Percentiles rank a stretch among this genome's conserved stretches.
These are phyloP conservation scores for Caenorhabditis tropicalis DNA, from an alignment of 1,140 invertebrate genomes.

Conservation along the genomic window DNA sequence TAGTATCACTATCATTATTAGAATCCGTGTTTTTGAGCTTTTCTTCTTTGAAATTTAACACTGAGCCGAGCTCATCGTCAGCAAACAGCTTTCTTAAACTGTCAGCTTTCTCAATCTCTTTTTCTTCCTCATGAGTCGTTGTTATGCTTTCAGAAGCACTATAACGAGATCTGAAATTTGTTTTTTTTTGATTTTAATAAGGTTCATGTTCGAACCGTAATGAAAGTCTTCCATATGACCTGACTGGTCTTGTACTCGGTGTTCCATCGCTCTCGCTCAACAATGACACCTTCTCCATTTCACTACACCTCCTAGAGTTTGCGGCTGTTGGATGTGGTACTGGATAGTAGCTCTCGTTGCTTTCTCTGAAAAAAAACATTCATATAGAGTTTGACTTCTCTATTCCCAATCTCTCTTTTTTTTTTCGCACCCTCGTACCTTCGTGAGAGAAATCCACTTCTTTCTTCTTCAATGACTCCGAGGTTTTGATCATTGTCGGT, in stretches of 20 bases:
- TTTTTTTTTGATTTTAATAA: no score
- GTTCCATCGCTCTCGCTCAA: constrained; percentile 30
- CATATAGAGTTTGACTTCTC: not conserved
- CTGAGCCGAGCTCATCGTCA: constrained; percentile 28
- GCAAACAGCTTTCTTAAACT: not conserved
- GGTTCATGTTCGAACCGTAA: not conserved
- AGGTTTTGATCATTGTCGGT: constrained; percentile 50
- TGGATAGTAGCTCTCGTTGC: constrained; percentile 44
- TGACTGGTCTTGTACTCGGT: not conserved
- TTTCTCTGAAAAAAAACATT: constrained; percentile 32
- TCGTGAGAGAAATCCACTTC: constrained; percentile 39
- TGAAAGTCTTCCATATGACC: constrained; percentile 26
- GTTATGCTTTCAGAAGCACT: constrained; percentile 2
- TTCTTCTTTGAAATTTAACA: constrained; percentile 40
- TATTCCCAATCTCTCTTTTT: not conserved
- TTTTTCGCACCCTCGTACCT: not conserved
- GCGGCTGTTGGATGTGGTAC: constrained; percentile 44
- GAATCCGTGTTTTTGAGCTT: constrained; percentile 36
- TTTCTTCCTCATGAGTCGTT: constrained; percentile 20
- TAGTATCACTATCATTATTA: constrained; percentile 24
- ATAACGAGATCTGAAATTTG: not conserved
- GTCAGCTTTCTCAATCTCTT: constrained; percentile 12
- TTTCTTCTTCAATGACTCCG: constrained; percentile 51
- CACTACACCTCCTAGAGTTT: constrained; percentile 49
- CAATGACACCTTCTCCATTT: constrained; percentile 32